Base-by-base conservation (phyloP, 2,888 invertebrate species). In the Leucozona laternaria region DNA sequence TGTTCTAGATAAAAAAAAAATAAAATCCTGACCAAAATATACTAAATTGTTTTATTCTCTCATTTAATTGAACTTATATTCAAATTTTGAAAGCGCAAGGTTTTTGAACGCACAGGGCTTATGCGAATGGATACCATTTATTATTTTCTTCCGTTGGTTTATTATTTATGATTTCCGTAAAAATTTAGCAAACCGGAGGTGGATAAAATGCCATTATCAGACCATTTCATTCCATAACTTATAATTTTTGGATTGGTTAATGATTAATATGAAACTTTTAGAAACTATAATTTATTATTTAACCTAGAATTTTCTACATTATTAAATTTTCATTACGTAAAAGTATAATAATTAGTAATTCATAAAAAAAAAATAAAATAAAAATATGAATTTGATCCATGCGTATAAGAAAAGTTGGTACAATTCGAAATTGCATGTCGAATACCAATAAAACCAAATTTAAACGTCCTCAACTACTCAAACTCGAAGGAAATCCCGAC, bases 381-480 rank as follows among this genome's bases (percentile, higher is more conserved):
- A 10, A 66, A 53, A 53, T 68, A 53, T 53, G 17, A 50, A 50
- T 50, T 68, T 53, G 53, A 68, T 68, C 50, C 28, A 34, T 17
- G 22, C 60, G 15, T 40, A n/a, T n/a, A 66, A 20, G 8, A 48
- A 25, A 48, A 31, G 31, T 6, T 6, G 4, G 20, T 10, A 37
- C n/a, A 28, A 7, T 73, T 40, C 2, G 17, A 4, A 20, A 77
- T 86, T 73, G 86, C 86, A 86, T 86, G 86, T 76, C 75, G 75
- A 64, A 75, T 22, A 50, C 58, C 86, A 78, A 86, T 86, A 86
- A 86, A 86, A 82, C 10, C 58, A 45, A 58, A 78, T 68, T 79
- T 83, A 83, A 83, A 79, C 84, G 72, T 84, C 79, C 75, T 37
- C 25, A 70, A 70, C 70, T 62, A 78, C 57, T 72, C 76, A 58